phyloP scores from a whole-genome alignment of 2,888 invertebrate species.

The Drosophila meridionalis region DNA sequence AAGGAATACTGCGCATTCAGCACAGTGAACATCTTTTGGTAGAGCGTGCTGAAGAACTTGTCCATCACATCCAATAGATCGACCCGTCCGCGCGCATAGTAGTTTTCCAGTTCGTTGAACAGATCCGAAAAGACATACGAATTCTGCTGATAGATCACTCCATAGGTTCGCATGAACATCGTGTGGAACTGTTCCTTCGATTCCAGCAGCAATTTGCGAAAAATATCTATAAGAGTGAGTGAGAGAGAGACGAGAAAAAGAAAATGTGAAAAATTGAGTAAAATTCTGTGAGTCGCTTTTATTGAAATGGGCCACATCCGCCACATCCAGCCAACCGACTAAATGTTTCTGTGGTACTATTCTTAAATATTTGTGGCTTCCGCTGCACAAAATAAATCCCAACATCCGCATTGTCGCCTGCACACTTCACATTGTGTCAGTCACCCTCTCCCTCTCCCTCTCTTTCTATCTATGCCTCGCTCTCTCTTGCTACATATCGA shows the following conservation, averaged over 20 bases:
- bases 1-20: slow-evolving; percentile 96
- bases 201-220: slow-evolving; percentile 92
- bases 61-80: slow-evolving; percentile 95
- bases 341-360: slow-evolving; percentile 56
- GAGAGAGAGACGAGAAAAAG: slow-evolving; percentile 46
- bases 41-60: slow-evolving; percentile 95
- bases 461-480: neutral
- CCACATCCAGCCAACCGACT: slow-evolving; percentile 5
- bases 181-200: slow-evolving; percentile 95
- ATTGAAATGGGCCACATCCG: slow-evolving; percentile 61
- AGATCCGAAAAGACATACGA: slow-evolving; percentile 96
- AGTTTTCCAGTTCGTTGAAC: slow-evolving; percentile 94
- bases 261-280: slow-evolving; percentile 24
- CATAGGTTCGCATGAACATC: slow-evolving; percentile 98
- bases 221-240: slow-evolving; percentile 91
- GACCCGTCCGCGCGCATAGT: slow-evolving; percentile 93
- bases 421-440: slow-evolving; percentile 36
- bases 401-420: slow-evolving; percentile 74
- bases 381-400: slow-evolving; percentile 61
- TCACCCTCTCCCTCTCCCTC: neutral
- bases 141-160: slow-evolving; percentile 97
- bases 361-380: slow-evolving; percentile 63
- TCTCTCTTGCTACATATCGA: neutral
- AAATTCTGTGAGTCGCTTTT: slow-evolving; percentile 22
- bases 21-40: slow-evolving; percentile 98